Evolutionary conservation across 2,888 invertebrate species (phyloP).

Genomic region (Caenorhabditis angaria): DNA sequence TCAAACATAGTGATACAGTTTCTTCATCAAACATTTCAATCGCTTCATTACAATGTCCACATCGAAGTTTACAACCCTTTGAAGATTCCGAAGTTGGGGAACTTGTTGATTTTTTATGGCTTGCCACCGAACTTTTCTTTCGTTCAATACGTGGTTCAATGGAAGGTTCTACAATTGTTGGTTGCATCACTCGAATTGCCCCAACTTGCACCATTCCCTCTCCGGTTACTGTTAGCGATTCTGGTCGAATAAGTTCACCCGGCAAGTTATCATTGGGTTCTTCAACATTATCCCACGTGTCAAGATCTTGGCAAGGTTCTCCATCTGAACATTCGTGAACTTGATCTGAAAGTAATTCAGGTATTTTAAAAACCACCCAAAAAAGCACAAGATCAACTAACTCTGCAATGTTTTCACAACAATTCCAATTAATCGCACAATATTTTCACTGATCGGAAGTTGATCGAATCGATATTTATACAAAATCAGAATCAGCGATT

Average conservation of each 20-base stretch:
- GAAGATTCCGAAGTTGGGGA: conserved; percentile 7
- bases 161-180: conserved; percentile 43
- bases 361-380: conserved; percentile 7
- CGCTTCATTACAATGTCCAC: conserved; percentile 88
- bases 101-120: neutral
- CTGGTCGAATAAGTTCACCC: conserved; percentile 53
- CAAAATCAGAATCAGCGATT: conserved; percentile 88
- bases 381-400: conserved; percentile 3
- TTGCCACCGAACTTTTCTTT: conserved; percentile 25
- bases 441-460: conserved; percentile 76
- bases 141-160: too few relatives aligned
- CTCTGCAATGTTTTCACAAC: conserved; percentile 87
- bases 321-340: conserved; percentile 46
- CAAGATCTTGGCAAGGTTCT: conserved; percentile 41
- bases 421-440: conserved; percentile 85
- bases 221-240: conserved; percentile 57
- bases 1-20: conserved; percentile 84
- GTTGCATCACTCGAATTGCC: conserved; percentile 33
- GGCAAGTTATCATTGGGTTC: conserved; percentile 33
- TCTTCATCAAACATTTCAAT: conserved; percentile 95
- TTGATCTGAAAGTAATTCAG: conserved; percentile 39
- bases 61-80: conserved; percentile 74
- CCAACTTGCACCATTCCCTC: conserved; percentile 31
- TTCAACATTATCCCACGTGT: conserved; percentile 51
- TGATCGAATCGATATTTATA: conserved; percentile 81